A percentile compares a stretch with the other conserved stretches of the same genome.
Evolutionary conservation across 2,888 invertebrate genomes (phyloP).

Genomic region (Penaeus monodon): DNA sequence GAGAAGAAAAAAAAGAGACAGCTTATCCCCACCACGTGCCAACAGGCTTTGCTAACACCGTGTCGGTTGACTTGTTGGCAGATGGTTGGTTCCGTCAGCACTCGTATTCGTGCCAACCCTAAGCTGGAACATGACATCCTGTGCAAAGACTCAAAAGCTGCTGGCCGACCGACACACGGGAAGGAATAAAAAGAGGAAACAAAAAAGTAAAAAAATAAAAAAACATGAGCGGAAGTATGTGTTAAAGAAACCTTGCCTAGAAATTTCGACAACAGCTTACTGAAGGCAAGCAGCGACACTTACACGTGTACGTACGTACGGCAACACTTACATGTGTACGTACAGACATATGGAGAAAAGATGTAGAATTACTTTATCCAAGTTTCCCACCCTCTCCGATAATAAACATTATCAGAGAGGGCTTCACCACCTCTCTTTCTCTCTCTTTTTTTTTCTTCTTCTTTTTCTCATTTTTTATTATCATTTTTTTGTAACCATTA

Average conservation of each 20-base stretch:
- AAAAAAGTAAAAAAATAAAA: slow-evolving; percentile 10
- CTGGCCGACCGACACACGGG: too few relatives aligned
- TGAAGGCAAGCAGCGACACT: slow-evolving; percentile 57
- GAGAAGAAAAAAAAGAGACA: too few relatives aligned
- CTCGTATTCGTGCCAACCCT: slow-evolving; percentile 3
- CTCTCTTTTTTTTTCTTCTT: slow-evolving; percentile 14
- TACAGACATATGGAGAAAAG: slow-evolving; percentile 49
- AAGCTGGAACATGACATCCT: slow-evolving; percentile 31
- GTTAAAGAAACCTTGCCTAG: slow-evolving; percentile 37
- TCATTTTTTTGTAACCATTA: background rate
- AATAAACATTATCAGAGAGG: slow-evolving; percentile 18
- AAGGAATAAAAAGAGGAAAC: too few relatives aligned
- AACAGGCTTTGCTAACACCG: too few relatives aligned
- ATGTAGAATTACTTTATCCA: slow-evolving; percentile 38
- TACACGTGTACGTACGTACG: slow-evolving; percentile 51
- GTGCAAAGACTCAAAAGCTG: slow-evolving; percentile 37
- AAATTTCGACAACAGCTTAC: slow-evolving; percentile 52
- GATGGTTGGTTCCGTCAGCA: background rate
- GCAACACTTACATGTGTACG: slow-evolving; percentile 53
- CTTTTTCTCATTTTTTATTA: slow-evolving; percentile 3
- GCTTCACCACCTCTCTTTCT: slow-evolving; percentile 16
- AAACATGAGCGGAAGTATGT: slow-evolving; percentile 41
- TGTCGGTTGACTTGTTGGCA: too few relatives aligned
- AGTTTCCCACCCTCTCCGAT: slow-evolving; percentile 41
- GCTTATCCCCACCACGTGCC: too few relatives aligned